phyloP scores from a whole-genome alignment of 2,888 invertebrate genomes.

The Drosophila ezoana region DNA sequence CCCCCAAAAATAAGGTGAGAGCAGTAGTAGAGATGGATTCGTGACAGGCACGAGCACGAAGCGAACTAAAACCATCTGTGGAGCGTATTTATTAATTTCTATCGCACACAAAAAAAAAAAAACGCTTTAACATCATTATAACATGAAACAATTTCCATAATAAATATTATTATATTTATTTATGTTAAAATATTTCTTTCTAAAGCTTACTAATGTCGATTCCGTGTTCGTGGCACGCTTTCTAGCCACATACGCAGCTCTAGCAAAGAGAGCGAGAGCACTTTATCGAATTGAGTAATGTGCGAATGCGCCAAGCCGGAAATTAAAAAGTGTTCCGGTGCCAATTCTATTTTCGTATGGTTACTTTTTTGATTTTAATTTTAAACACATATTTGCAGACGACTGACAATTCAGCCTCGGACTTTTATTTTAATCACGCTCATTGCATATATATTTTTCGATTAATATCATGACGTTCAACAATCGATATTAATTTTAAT shows the following conservation, averaged over 20 bases:
- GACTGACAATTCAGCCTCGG: not conserved
- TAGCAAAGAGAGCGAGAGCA: conserved; percentile 15
- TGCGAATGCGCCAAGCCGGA: conserved; percentile 45
- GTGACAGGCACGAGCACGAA: conserved; percentile 18
- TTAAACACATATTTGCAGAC: conserved; percentile 5
- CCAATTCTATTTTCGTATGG: conserved; percentile 29
- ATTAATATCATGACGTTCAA: not conserved
- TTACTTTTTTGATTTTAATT: conserved; percentile 8
- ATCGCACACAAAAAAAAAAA: not conserved
- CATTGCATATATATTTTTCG: not conserved
- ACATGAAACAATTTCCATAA: too few relatives aligned
- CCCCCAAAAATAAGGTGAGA: conserved; percentile 33
- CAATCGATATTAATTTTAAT: not conserved
- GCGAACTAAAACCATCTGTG: not conserved
- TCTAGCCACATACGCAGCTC: not conserved
- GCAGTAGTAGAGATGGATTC: conserved; percentile 26
- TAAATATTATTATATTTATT: not conserved
- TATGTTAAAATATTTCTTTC: not conserved
- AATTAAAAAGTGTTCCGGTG: conserved; percentile 14
- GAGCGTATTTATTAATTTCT: too few relatives aligned
- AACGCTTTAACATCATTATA: not conserved
- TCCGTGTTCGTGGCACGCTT: conserved; percentile 17
- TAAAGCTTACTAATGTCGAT: not conserved
- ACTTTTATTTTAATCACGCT: not conserved
- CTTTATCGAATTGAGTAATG: conserved; percentile 21